Conservation (phyloP, 1,140 invertebrate genomes). For the Pogonus chalceus region DNA sequence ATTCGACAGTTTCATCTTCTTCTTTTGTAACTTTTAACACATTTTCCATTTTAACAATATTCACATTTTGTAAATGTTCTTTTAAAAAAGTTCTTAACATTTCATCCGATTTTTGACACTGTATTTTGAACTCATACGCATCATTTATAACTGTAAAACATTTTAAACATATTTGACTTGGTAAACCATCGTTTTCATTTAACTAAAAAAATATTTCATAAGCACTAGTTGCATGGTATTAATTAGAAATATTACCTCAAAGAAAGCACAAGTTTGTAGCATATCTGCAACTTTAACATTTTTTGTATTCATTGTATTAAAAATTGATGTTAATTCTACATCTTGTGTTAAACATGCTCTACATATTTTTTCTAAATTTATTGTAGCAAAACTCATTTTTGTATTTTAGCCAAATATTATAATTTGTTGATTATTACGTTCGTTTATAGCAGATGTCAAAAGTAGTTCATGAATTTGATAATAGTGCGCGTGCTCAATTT, state of each 20-base stretch:
- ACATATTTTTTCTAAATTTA: constrained; percentile 1
- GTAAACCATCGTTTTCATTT: neutral
- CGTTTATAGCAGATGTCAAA: too few relatives aligned
- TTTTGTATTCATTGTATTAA: neutral
- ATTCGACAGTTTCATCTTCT: neutral
- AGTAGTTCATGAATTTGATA: too few relatives aligned
- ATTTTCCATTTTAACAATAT: neutral
- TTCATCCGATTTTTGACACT: neutral
- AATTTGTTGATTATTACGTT: too few relatives aligned
- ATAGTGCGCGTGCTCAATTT: too few relatives aligned
- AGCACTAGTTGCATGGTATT: neutral
- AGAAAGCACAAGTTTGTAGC: neutral
- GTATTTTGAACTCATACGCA: neutral
- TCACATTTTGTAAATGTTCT: neutral
- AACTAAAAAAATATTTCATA: neutral
- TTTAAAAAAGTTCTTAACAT: neutral
- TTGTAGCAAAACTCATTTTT: neutral
- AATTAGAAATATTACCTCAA: neutral
- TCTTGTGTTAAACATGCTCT: neutral
- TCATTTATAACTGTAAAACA: neutral
- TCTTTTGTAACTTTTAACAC: neutral
- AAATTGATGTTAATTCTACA: neutral
- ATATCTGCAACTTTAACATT: neutral
- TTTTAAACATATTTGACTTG: neutral
- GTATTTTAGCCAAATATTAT: too few relatives aligned